Evolutionary conservation across 2,888 invertebrate species (phyloP).

Genomic region (Andrena bicolor): DNA sequence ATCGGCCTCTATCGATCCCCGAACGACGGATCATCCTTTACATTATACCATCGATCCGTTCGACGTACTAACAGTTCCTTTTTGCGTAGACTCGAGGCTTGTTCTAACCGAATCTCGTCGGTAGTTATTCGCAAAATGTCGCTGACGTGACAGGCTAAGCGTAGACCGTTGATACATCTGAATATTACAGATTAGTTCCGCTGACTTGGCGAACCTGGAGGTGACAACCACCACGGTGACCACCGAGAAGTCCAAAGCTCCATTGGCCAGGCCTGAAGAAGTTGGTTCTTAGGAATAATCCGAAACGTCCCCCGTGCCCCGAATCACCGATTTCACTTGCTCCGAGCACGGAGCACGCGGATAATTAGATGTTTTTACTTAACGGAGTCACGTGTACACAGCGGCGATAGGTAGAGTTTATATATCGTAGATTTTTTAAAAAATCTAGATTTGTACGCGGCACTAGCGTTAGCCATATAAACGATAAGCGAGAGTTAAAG

Average conservation of each 20-base stretch:
- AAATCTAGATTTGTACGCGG: slow-evolving; percentile 81
- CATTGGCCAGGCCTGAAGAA: slow-evolving; percentile 82
- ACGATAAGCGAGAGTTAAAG: slow-evolving; percentile 45
- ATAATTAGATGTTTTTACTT: slow-evolving; percentile 64
- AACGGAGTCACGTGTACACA: slow-evolving; percentile 75
- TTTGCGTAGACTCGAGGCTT: slow-evolving; percentile 44
- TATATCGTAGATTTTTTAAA: slow-evolving; percentile 78
- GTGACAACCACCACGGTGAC: slow-evolving; percentile 82
- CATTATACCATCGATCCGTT: neutral
- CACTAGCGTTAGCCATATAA: slow-evolving; percentile 66
- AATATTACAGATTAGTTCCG: slow-evolving; percentile 82
- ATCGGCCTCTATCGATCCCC: slow-evolving; percentile 1
- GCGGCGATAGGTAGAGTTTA: slow-evolving; percentile 78
- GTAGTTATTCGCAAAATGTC: slow-evolving; percentile 22
- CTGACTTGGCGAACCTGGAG: slow-evolving; percentile 82
- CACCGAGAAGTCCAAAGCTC: slow-evolving; percentile 83
- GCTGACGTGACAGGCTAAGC: neutral
- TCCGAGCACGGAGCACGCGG: slow-evolving; percentile 47
- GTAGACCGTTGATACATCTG: neutral
- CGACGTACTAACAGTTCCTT: slow-evolving; percentile 32
- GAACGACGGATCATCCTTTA: neutral
- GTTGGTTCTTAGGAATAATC: slow-evolving; percentile 79
- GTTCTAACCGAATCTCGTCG: slow-evolving; percentile 25
- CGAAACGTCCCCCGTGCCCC: slow-evolving; percentile 45
- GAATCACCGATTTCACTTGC: slow-evolving; percentile 53